Conservation (phyloP, 1,140 invertebrate species). For the Microplitis demolitor region DNA sequence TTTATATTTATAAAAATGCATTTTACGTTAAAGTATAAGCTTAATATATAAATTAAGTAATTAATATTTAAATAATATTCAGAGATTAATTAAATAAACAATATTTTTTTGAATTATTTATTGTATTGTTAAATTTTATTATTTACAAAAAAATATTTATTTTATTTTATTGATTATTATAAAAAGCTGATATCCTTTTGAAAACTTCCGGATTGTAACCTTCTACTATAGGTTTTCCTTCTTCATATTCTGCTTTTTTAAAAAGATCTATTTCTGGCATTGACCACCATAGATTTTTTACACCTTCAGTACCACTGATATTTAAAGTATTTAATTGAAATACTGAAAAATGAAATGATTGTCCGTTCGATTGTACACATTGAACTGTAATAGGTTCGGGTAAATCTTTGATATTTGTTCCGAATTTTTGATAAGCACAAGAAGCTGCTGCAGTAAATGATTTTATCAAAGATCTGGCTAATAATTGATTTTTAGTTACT, state of each 20-base stretch:
- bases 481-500: constrained; percentile 69
- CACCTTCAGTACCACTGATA: constrained; percentile 64
- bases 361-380: constrained; percentile 77
- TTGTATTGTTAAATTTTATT: neutral
- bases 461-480: constrained; percentile 72
- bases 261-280: constrained; percentile 71
- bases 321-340: constrained; percentile 86
- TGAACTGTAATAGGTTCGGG: constrained; percentile 82
- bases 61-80: neutral
- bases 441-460: constrained; percentile 72
- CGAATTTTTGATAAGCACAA: constrained; percentile 74
- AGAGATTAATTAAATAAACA: neutral
- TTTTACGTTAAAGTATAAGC: neutral
- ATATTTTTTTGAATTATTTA: too few species aligned
- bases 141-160: constrained; percentile 14
- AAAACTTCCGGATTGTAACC: constrained; percentile 81
- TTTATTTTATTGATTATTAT: constrained; percentile 62
- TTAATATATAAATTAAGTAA: neutral
- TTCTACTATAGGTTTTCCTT: constrained; percentile 68
- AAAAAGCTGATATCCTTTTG: constrained; percentile 77
- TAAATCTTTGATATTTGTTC: constrained; percentile 68
- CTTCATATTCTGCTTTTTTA: constrained; percentile 67
- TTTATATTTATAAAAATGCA: neutral
- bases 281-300: constrained; percentile 82
- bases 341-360: constrained; percentile 77